A percentile compares a stretch with the other conserved stretches of the same genome.
Conservation (phyloP, 1,140 invertebrate species). For the Ptiloglossa arizonensis region DNA sequence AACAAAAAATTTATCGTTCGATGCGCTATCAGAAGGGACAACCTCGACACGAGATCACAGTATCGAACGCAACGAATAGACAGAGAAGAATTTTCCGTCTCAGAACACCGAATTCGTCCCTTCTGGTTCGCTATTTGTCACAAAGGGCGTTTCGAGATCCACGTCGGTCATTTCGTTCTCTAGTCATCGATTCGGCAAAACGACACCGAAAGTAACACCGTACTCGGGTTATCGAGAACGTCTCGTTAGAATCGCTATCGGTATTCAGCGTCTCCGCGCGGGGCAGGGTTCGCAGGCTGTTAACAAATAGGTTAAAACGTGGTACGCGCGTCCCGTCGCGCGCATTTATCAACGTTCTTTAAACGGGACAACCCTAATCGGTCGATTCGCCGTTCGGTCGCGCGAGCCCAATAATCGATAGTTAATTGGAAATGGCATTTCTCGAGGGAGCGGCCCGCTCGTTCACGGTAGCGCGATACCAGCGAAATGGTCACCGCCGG, state of each 20-base stretch:
- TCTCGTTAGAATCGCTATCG: neutral
- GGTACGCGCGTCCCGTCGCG: conserved; percentile 15
- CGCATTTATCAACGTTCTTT: conserved; percentile 37
- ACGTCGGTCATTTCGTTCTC: no score
- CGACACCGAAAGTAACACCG: no score
- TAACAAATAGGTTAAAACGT: neutral
- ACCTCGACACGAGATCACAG: no score
- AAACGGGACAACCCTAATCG: conserved; percentile 42
- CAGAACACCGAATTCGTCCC: no score
- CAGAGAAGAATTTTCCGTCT: no score
- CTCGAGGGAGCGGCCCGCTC: conserved; percentile 14
- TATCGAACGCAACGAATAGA: no score
- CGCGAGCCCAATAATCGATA: conserved; percentile 48
- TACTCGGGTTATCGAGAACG: neutral
- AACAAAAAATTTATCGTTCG: no score
- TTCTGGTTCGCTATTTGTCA: no score
- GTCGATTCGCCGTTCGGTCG: conserved; percentile 9
- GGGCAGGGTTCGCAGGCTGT: no score
- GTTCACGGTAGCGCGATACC: conserved; percentile 19
- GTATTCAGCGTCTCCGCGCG: neutral
- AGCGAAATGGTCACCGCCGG: conserved; percentile 48
- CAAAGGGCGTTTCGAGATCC: no score
- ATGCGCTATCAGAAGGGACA: no score
- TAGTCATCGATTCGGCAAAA: no score
- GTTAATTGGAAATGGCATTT: conserved; percentile 54